These are phyloP conservation scores for Dunckerocampus dactyliophorus DNA, from an alignment of 2,113 vertebrate genomes.

Conservation along the genomic window DNA sequence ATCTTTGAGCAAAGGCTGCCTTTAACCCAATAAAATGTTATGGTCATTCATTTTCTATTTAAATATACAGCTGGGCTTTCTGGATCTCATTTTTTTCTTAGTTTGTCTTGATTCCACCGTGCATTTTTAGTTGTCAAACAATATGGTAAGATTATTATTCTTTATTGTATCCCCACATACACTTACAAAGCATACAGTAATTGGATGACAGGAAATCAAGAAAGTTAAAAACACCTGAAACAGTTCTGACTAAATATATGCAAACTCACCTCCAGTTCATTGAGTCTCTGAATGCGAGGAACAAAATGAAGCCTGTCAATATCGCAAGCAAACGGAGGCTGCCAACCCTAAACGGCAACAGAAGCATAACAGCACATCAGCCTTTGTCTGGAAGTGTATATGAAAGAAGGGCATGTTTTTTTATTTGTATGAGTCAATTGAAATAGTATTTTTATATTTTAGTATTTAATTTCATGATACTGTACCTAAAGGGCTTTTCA, in stretches of 20 bases:
- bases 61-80: background rate
- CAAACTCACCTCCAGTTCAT: slow-evolving; percentile 88
- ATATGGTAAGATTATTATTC: no score
- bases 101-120: no score
- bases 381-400: background rate
- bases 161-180: no score
- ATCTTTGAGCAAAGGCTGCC: background rate
- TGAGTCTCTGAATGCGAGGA: slow-evolving; percentile 95
- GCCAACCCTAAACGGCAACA: slow-evolving; percentile 84
- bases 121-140: no score
- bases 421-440: no score
- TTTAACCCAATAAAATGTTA: background rate
- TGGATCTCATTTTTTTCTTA: no score
- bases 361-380: slow-evolving; percentile 9
- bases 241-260: no score
- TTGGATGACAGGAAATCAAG: background rate
- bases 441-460: no score
- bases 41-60: background rate
- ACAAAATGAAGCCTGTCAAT: slow-evolving; percentile 97
- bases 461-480: background rate
- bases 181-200: background rate
- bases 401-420: no score
- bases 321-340: slow-evolving; percentile 95
- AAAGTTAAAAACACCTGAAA: no score
- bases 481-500: background rate